Conservation (phyloP, 2,888 invertebrate species). For the Sylvicola cinctus region DNA sequence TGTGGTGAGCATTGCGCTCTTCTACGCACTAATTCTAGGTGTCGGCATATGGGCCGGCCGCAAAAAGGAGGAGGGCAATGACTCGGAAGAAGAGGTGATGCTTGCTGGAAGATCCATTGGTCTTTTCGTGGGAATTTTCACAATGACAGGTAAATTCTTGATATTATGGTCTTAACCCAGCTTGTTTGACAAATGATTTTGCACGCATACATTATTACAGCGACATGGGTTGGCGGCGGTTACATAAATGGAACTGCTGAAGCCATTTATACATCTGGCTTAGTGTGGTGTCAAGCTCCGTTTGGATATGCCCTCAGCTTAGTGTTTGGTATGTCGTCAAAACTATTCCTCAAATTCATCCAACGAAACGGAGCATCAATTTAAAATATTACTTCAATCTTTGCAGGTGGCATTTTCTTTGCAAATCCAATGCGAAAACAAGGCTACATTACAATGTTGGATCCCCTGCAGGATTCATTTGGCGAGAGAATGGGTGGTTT, state of each 20-base stretch:
- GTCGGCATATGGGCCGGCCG: slow-evolving; percentile 96
- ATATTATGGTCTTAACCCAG: background rate
- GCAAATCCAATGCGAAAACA: slow-evolving; percentile 95
- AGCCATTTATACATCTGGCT: slow-evolving; percentile 77
- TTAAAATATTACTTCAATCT: background rate
- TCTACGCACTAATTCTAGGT: slow-evolving; percentile 84
- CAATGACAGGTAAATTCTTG: slow-evolving; percentile 73
- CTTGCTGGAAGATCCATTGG: slow-evolving; percentile 94
- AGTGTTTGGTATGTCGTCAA: slow-evolving; percentile 54
- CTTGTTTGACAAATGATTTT: background rate
- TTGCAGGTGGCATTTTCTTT: slow-evolving; percentile 86
- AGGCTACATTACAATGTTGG: slow-evolving; percentile 97
- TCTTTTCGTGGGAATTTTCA: slow-evolving; percentile 92
- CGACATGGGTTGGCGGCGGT: slow-evolving; percentile 99
- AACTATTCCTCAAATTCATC: slow-evolving; percentile 1
- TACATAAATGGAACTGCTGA: slow-evolving; percentile 99
- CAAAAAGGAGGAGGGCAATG: slow-evolving; percentile 74
- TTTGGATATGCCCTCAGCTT: slow-evolving; percentile 93
- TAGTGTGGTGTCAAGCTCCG: slow-evolving; percentile 98
- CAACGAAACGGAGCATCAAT: background rate
- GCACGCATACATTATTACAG: slow-evolving; percentile 28
- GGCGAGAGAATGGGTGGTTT: slow-evolving; percentile 96
- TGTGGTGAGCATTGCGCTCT: slow-evolving; percentile 81
- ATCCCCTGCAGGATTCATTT: slow-evolving; percentile 91
- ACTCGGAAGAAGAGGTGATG: slow-evolving; percentile 96